Conservation (phyloP, 2,888 invertebrate species). For the Hydraecia micacea region DNA sequence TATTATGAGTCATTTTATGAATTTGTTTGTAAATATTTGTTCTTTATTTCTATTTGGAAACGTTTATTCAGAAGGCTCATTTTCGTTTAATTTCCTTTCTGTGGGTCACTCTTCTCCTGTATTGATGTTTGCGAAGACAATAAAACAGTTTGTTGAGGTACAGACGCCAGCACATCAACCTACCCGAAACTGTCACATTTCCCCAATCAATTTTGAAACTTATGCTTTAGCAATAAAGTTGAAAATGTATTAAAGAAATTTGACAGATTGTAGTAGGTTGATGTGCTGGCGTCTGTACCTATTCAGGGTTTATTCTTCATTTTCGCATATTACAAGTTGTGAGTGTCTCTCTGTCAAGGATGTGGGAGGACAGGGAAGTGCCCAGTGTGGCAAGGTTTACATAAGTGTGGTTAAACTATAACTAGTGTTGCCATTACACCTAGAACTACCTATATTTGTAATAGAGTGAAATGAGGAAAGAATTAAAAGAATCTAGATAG, state of each 20-base stretch:
- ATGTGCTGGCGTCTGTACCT: too few relatives aligned
- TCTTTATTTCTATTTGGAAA: constrained; percentile 9
- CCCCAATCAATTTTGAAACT: too few relatives aligned
- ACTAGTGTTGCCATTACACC: background rate
- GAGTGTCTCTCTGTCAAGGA: background rate
- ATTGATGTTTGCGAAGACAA: background rate
- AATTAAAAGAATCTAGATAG: background rate
- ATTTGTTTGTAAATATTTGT: constrained; percentile 40
- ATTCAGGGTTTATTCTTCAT: background rate
- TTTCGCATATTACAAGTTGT: background rate
- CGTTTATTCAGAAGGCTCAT: constrained; percentile 6
- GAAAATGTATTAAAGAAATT: too few relatives aligned
- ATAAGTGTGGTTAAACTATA: too few relatives aligned
- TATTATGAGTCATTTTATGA: constrained; percentile 45
- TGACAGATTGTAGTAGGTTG: too few relatives aligned
- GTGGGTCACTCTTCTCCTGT: background rate
- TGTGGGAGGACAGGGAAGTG: too few relatives aligned
- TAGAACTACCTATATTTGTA: background rate
- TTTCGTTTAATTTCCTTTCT: background rate
- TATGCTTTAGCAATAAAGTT: too few relatives aligned
- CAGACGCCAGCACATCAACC: too few relatives aligned
- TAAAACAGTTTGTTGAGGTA: background rate
- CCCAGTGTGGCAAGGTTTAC: background rate
- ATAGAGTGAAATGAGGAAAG: background rate
- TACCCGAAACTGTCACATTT: too few relatives aligned